Evolutionary conservation across 2,888 invertebrate genomes (phyloP).

Genomic region (Zele albiditarsus): DNA sequence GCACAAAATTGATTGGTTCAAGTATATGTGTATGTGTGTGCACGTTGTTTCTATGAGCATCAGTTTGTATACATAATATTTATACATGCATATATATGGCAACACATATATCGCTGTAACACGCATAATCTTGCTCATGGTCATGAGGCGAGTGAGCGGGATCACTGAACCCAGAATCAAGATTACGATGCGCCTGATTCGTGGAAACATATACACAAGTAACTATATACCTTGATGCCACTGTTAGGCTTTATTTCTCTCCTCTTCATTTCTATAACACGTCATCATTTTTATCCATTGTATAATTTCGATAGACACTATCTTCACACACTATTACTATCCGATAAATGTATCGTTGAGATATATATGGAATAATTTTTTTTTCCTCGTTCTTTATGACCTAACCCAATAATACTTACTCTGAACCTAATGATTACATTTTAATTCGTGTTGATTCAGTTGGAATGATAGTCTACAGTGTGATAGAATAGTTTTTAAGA

Average conservation of each 20-base stretch:
- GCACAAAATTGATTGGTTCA: neutral
- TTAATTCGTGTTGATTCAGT: too few species aligned
- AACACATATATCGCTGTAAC: neutral
- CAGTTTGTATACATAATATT: neutral
- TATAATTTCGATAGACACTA: neutral
- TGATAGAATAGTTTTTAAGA: too few species aligned
- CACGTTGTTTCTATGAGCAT: neutral
- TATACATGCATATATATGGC: neutral
- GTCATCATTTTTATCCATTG: conserved; percentile 40
- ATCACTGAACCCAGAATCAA: conserved; percentile 38
- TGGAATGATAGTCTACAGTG: too few species aligned
- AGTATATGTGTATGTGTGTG: neutral
- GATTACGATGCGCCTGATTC: conserved; percentile 31
- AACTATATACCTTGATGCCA: neutral
- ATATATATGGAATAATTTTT: conserved; percentile 2
- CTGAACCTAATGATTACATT: too few species aligned
- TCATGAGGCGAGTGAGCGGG: conserved; percentile 21
- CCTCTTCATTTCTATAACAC: conserved; percentile 17
- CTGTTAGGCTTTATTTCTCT: conserved; percentile 21
- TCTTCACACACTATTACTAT: too few species aligned
- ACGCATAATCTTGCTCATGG: conserved; percentile 29
- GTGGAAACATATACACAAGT: neutral
- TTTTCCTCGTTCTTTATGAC: conserved; percentile 32
- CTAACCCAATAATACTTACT: too few species aligned
- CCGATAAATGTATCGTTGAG: too few species aligned